These are phyloP conservation scores for Tribolium castaneum DNA, from an alignment of 1,140 invertebrate genomes.

Conservation along the genomic window DNA sequence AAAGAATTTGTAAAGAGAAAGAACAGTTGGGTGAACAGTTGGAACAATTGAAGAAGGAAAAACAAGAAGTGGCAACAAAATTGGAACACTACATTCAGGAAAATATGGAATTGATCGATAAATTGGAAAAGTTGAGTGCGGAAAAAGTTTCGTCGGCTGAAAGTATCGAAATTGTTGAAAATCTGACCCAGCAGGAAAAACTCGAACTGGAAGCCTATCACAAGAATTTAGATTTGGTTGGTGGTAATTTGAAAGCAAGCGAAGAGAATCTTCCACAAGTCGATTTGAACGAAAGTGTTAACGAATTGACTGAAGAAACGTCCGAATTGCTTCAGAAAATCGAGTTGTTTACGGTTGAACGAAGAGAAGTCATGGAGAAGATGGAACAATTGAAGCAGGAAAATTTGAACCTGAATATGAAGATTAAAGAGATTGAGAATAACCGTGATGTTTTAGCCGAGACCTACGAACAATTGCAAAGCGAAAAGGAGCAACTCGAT, in stretches of 20 bases:
- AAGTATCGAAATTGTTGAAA: constrained; percentile 77
- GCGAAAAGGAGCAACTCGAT: constrained; percentile 62
- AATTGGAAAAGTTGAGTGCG: constrained; percentile 74
- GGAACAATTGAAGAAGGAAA: constrained; percentile 69
- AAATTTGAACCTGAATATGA: constrained; percentile 68
- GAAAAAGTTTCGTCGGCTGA: constrained; percentile 75
- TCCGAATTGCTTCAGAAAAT: constrained; percentile 74
- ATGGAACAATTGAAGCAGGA: constrained; percentile 73
- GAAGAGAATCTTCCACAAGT: constrained; percentile 52
- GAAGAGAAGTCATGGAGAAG: constrained; percentile 76
- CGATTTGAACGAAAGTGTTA: constrained; percentile 67
- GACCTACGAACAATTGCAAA: constrained; percentile 63
- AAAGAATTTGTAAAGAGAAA: constrained; percentile 61
- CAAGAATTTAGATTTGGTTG: constrained; percentile 54
- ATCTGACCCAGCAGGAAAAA: constrained; percentile 73
- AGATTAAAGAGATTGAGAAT: constrained; percentile 68
- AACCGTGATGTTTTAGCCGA: constrained; percentile 68
- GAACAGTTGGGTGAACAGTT: constrained; percentile 68
- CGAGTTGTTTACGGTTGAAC: constrained; percentile 73
- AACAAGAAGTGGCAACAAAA: constrained; percentile 69
- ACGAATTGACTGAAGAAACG: constrained; percentile 69
- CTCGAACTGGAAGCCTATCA: constrained; percentile 61
- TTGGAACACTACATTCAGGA: constrained; percentile 73
- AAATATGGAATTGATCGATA: constrained; percentile 75
- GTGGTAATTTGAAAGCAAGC: constrained; percentile 46